Base-by-base conservation (phyloP, 1,140 invertebrate species). In the Formica selysi region DNA sequence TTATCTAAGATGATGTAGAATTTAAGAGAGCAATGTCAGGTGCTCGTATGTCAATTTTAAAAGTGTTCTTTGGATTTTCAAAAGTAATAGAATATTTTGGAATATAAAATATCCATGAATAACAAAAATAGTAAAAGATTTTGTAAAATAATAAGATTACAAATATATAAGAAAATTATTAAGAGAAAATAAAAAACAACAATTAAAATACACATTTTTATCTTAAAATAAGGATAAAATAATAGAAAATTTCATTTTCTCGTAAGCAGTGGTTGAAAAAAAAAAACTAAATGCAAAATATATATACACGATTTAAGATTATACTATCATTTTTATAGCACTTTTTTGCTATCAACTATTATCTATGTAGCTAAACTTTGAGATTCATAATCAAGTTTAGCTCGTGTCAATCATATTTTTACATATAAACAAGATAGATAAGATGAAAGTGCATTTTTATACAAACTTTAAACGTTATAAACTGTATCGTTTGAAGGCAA, bases 91-190 rank as follows among this genome's bases (percentile, higher is more conserved):
- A 61, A 73, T 51, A 76, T 41, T 51, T 51, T 64, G 26, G 29
- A 64, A 76, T 41, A 51, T 13, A 38, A 22, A 67, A 48, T 59
- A 61, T 78, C 67, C 76, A 29, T 73, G 32, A 51, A 16, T 83
- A 86, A 86, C 51, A 41, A 57, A 70, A 74, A 36, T 59, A 64
- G 44, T 76, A 64, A 89, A 76, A 57, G 29, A 70, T 41, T 41
- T 91, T 89, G 74, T 85, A 76, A 73, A 64, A 84, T 61, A 84
- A 84, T 80, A 38, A 41, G n/a, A 68, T 74, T 41, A 67, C 26
- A 54, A 32, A 32, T 71, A 32, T 32, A 32, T 32, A 22, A 79
- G 7, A 54, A 51, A 22, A 76, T 85, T 19, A 19, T 3, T 41
- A 19, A 51, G 4, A 16, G 16, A 51, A 19, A 51, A 61, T 54